A percentile compares a stretch with the other conserved stretches of the same genome.
Evolutionary conservation across 1,140 invertebrate genomes (phyloP).

Genomic region (Pectinophora gossypiella): DNA sequence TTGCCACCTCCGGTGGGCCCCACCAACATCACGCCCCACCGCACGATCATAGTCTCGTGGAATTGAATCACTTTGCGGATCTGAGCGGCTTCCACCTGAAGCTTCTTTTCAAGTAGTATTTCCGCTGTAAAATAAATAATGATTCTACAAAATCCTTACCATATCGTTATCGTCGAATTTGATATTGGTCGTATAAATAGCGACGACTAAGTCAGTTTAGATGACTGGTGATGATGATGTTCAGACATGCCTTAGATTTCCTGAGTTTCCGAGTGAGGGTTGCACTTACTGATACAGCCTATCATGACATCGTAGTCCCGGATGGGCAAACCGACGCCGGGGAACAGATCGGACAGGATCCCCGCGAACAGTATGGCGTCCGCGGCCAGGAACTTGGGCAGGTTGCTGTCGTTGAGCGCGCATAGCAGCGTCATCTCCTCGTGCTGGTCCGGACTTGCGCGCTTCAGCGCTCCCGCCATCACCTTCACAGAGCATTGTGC

Average conservation of each 20-base stretch:
- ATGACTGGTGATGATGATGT: too few relatives aligned
- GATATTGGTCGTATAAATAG: too few relatives aligned
- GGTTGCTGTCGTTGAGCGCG: slow-evolving; percentile 92
- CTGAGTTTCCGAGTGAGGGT: neutral
- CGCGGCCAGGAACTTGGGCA: slow-evolving; percentile 93
- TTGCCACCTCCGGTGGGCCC: slow-evolving; percentile 92
- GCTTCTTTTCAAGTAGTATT: slow-evolving; percentile 60
- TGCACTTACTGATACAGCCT: slow-evolving; percentile 74
- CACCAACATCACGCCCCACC: slow-evolving; percentile 95
- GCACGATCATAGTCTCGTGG: slow-evolving; percentile 94
- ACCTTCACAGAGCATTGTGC: slow-evolving; percentile 74
- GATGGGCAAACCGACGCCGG: slow-evolving; percentile 85
- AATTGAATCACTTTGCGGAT: slow-evolving; percentile 89
- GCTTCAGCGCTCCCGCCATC: slow-evolving; percentile 92
- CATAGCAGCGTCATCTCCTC: slow-evolving; percentile 88
- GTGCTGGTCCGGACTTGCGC: slow-evolving; percentile 87
- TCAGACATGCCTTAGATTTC: too few relatives aligned
- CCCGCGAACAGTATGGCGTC: slow-evolving; percentile 91
- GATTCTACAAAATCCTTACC: neutral
- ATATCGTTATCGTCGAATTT: too few relatives aligned
- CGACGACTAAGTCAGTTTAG: too few relatives aligned
- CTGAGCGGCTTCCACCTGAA: slow-evolving; percentile 80
- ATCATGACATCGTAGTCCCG: slow-evolving; percentile 87
- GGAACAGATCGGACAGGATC: slow-evolving; percentile 93
- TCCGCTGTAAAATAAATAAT: slow-evolving; percentile 16